phyloP scores from a whole-genome alignment of 2,888 invertebrate species.

The Capitulum mitella region DNA sequence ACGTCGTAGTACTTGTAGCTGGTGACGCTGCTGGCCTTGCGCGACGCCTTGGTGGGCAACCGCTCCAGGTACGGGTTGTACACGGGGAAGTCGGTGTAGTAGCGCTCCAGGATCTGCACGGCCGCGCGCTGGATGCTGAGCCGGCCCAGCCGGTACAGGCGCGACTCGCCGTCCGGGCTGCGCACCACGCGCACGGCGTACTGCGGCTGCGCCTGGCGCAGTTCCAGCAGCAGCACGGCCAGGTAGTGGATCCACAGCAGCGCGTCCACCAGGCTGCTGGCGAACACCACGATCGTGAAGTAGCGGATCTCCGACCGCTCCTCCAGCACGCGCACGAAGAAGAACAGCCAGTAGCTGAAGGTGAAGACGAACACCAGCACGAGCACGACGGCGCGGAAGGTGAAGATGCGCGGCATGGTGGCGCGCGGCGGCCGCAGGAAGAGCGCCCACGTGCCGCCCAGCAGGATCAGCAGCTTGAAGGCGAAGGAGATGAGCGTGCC shows the following conservation, averaged over 20 bases:
- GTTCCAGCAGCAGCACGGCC: conserved; percentile 84
- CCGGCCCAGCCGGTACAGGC: conserved; percentile 48
- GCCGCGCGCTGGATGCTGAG: conserved; percentile 92
- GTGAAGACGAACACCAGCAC: conserved; percentile 82
- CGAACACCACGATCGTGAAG: conserved; percentile 81
- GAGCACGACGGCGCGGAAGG: conserved; percentile 82
- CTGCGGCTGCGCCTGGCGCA: conserved; percentile 81
- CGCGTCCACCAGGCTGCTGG: conserved; percentile 86
- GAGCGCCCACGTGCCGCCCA: conserved; percentile 86
- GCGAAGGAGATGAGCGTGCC: conserved; percentile 83
- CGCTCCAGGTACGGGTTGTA: conserved; percentile 94
- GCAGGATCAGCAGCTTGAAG: conserved; percentile 80
- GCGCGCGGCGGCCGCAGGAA: conserved; percentile 77
- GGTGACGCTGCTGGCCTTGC: conserved; percentile 38
- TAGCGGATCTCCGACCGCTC: conserved; percentile 54
- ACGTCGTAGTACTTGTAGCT: conserved; percentile 94
- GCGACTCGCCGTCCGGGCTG: conserved; percentile 90
- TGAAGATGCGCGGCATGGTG: conserved; percentile 82
- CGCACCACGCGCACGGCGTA: conserved; percentile 65
- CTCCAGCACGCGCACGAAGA: conserved; percentile 69
- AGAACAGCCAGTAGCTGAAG: conserved; percentile 97
- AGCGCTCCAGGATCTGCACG: conserved; percentile 86
- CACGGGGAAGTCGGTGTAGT: conserved; percentile 91
- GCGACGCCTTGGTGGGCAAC: conserved; percentile 52
- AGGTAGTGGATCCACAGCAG: conserved; percentile 89